These are phyloP conservation scores for Endomychus coccineus DNA, from an alignment of 2,888 invertebrate species.

Conservation along the genomic window DNA sequence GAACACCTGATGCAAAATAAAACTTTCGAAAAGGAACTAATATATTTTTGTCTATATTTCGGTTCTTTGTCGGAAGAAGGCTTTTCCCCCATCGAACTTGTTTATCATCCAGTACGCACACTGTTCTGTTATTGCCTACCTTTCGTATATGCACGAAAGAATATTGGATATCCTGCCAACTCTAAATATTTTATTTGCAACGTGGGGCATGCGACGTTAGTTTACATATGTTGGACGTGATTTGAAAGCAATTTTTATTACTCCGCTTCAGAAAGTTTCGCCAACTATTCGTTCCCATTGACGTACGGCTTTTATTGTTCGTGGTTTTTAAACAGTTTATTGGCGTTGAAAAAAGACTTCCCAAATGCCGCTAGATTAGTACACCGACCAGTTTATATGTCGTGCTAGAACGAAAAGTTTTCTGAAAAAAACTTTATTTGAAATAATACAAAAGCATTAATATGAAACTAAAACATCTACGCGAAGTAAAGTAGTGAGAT, in stretches of 20 bases:
- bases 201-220: slow-evolving; percentile 37
- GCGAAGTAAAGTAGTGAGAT: too few relatives aligned
- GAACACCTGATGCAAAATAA: too few relatives aligned
- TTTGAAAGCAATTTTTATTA: slow-evolving; percentile 37
- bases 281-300: slow-evolving; percentile 24
- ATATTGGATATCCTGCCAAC: slow-evolving; percentile 37
- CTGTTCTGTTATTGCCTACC: slow-evolving; percentile 33
- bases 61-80: slow-evolving; percentile 13
- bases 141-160: slow-evolving; percentile 30
- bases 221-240: slow-evolving; percentile 43
- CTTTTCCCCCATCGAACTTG: slow-evolving; percentile 21
- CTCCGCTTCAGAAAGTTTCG: slow-evolving; percentile 24
- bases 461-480: too few relatives aligned
- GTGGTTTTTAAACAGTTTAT: too few relatives aligned
- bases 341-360: too few relatives aligned
- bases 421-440: too few relatives aligned
- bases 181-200: slow-evolving; percentile 41
- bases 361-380: too few relatives aligned
- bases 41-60: slow-evolving; percentile 15
- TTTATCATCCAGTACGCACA: slow-evolving; percentile 25
- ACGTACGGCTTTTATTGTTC: slow-evolving; percentile 18
- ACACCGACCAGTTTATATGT: too few relatives aligned
- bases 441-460: too few relatives aligned
- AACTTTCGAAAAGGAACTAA: too few relatives aligned
- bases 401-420: too few relatives aligned